Percentiles rank a stretch among this genome's conserved stretches.
These are phyloP conservation scores for Erythrocebus patas DNA, from an alignment of 2,113 vertebrate species.

Conservation along the genomic window DNA sequence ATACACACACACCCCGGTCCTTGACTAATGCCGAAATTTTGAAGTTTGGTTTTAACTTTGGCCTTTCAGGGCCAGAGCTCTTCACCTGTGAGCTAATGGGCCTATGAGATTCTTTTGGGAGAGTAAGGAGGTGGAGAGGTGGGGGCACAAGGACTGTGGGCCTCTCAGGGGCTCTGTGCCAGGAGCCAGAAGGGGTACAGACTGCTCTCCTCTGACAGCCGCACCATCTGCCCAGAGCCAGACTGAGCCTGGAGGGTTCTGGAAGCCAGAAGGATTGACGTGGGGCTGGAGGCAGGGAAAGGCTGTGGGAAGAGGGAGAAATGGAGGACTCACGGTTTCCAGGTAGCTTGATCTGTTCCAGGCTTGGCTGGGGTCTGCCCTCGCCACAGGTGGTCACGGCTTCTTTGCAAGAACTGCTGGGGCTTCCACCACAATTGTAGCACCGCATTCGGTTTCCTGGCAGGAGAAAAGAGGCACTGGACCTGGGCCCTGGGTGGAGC, in stretches of 20 bases:
- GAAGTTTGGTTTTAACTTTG: neutral
- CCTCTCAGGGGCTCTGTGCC: neutral
- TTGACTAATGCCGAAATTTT: neutral
- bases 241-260: neutral
- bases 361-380: neutral
- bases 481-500: neutral
- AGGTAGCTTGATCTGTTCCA: neutral
- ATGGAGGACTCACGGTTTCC: slow-evolving; percentile 48
- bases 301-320: neutral
- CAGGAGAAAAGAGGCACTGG: neutral
- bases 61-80: neutral
- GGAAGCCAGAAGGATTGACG: neutral
- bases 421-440: neutral
- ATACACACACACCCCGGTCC: neutral
- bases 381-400: neutral
- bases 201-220: neutral
- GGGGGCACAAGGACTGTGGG: neutral
- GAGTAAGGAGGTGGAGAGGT: neutral
- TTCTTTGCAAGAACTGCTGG: slow-evolving; percentile 28
- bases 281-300: neutral
- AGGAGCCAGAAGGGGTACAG: neutral
- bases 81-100: neutral
- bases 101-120: neutral
- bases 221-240: slow-evolving; percentile 25
- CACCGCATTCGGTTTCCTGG: slow-evolving; percentile 46